Percentiles rank a stretch among this genome's conserved stretches.
phyloP scores from a whole-genome alignment of 2,888 invertebrate genomes.

The Drosophila rellima region DNA sequence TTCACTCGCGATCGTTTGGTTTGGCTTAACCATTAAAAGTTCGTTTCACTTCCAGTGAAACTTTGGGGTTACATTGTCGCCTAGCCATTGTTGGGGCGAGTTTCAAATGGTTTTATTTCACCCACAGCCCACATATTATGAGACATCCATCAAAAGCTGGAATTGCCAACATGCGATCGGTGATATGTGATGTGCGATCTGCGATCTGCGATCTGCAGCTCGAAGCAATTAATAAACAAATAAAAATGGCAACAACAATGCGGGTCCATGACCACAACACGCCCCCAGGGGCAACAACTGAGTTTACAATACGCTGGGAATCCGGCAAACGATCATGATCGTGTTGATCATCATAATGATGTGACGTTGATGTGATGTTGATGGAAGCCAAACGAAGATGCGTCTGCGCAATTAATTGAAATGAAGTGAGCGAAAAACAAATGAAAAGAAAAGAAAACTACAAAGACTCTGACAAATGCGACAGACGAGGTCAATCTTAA shows the following conservation, averaged over 20 bases:
- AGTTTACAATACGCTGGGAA: constrained; percentile 59
- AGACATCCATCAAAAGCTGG: constrained; percentile 63
- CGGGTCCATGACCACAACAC: constrained; percentile 75
- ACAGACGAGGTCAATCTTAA: too few relatives aligned
- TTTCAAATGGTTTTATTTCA: constrained; percentile 67
- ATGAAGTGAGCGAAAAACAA: constrained; percentile 30
- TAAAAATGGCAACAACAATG: constrained; percentile 75
- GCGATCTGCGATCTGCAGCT: constrained; percentile 10
- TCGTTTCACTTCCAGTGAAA: constrained; percentile 68
- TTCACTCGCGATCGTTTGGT: constrained; percentile 1
- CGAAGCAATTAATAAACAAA: constrained; percentile 69
- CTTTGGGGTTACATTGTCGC: constrained; percentile 69
- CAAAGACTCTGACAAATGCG: constrained; percentile 6
- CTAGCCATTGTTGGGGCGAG: constrained; percentile 45
- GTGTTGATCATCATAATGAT: constrained; percentile 3
- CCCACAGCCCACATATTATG: constrained; percentile 74
- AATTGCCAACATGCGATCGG: constrained; percentile 48
- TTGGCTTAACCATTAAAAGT: background rate
- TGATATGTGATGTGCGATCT: constrained; percentile 19
- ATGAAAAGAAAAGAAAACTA: constrained; percentile 10
- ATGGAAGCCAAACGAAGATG: constrained; percentile 56
- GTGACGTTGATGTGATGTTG: constrained; percentile 8
- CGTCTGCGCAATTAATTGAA: constrained; percentile 71
- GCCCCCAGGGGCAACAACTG: constrained; percentile 57
- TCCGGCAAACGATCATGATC: constrained; percentile 31